Evolutionary conservation across 2,797 vertebrate genomes (phyloP), one percentile per base, ranked within the genome.

Genomic region (Chanos chanos): DNA sequence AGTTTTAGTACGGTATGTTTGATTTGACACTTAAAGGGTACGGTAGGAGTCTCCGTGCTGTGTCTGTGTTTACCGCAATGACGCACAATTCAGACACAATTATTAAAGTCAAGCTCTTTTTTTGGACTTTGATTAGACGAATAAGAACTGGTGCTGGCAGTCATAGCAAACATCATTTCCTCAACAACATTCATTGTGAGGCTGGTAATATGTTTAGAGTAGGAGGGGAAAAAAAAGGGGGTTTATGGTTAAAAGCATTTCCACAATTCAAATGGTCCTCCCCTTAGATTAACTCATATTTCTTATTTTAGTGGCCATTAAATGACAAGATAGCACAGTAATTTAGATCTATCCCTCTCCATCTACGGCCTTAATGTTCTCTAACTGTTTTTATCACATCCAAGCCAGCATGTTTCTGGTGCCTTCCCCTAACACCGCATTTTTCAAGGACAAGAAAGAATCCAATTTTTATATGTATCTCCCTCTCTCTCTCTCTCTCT

Each of bases 261-360:
- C 66, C 51, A 45, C 57, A 47, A 50, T 67, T 64, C 62, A 50
- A 52, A 79, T 82, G 77, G 81, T 78, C 73, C 76, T 75, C 65
- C 73, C 65, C 50, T 52, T 49, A 61, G 81, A 86, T 87, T 83
- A 82, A 77, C 81, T 85, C 84, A 79, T 84, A 70, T 49, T 79
- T 90, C 83, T 86, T 84, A 77, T 86, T 87, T 86, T 83, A 79
- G 80, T 78, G 68, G 59, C 61, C 77, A 66, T 77, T 79, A 77
- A 72, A 71, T 85, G 87, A 86, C 86, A 87, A 81, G 80, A 78
- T 72, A 80, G 79, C 70, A 78, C 78, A 16, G 79, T 89, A 85
- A 87, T 86, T 85, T 83, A 85, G 83, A 87, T 58, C 66, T 79
- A 86, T 87, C 77, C 78, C 76, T 82, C 80, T 76, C 69, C 40